Conservation (phyloP, 2,113 vertebrate species). For the Sardina pilchardus region DNA sequence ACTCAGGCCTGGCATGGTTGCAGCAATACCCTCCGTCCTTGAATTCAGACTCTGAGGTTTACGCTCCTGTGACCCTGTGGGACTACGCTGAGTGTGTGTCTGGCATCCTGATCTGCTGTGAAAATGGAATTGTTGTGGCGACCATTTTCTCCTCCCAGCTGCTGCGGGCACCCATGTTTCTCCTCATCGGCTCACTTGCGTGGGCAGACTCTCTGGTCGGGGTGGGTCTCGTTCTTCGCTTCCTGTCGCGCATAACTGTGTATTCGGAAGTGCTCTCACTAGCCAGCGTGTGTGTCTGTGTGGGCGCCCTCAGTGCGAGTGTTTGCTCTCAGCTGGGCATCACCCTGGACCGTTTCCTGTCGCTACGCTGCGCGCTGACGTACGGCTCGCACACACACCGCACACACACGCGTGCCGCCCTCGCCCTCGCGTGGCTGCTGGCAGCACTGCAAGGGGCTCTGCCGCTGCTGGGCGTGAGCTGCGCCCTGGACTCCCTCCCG, state of each 20-base stretch:
- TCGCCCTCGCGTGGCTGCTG: constrained; percentile 82
- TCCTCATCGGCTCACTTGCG: constrained; percentile 88
- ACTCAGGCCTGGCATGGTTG: constrained; percentile 67
- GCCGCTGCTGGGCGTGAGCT: constrained; percentile 91
- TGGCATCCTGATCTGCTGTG: constrained; percentile 85
- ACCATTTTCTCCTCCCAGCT: constrained; percentile 82
- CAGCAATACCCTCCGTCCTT: constrained; percentile 57
- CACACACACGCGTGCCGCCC: constrained; percentile 79
- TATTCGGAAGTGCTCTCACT: constrained; percentile 75
- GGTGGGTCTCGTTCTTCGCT: constrained; percentile 84
- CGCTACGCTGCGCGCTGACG: constrained; percentile 88
- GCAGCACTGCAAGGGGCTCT: constrained; percentile 80
- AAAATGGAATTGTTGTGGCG: constrained; percentile 88
- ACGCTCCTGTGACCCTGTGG: constrained; percentile 76
- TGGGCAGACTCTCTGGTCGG: constrained; percentile 87
- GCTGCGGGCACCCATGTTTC: constrained; percentile 85
- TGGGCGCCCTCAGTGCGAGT: constrained; percentile 86
- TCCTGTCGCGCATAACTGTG: constrained; percentile 81
- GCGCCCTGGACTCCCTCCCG: constrained; percentile 59
- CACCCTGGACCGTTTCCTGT: constrained; percentile 91
- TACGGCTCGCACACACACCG: constrained; percentile 84
- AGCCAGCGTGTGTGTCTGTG: constrained; percentile 82
- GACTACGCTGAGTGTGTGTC: constrained; percentile 86
- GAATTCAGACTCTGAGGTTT: constrained; percentile 56
- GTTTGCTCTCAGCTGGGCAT: constrained; percentile 88